Base-by-base conservation (phyloP, 2,797 vertebrate species). In the Heteromormyrus szaboi region DNA sequence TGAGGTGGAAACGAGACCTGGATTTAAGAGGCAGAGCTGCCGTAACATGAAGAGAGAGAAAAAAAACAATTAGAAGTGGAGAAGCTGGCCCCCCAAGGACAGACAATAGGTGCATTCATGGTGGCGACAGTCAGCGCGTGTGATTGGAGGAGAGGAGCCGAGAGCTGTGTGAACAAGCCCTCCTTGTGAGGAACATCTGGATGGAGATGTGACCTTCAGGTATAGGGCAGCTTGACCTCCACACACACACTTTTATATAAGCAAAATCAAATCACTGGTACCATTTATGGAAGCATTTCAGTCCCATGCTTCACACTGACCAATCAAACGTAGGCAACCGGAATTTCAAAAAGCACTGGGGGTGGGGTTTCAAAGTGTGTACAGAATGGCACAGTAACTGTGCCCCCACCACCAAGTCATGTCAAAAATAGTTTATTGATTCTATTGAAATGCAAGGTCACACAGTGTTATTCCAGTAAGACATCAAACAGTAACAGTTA, bases 361-460 rank as follows among this genome's bases (percentile, higher is more conserved):
- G 37, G 19, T 5, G 41, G 1, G 33, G 41, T 44, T 81, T 81
- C 83, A 88, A 25, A 88, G 51, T 44, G 12, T 44, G 9, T 44
- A 29, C 22, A 48, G 19, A 33, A 88, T 37, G 25, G 6, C 2
- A 8, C 37, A 17, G 22, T 29, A 83, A 62, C 22, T 22, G 11
- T 29, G 14, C 53, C 53, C 53, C 29, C 54, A 14, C 29, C 54
- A 14, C 53, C 7, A 56, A 19, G 12, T 59, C 33, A 48, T 59
- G 88, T 59, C 59, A 89, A 89, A 85, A 88, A 85, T 51, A 85
- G 19, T 89, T 89, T 85, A 89, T 68, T 89, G 79, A 85, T 9
- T 85, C 81, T 33, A 33, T 33, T 68, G 85, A 84, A 85, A 81
- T 44, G 76, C 59, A 88, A 88, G 17, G n/a, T 48, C 37, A 84